phyloP scores from a whole-genome alignment of 1,140 invertebrate species.

The Hylaeus volcanicus region DNA sequence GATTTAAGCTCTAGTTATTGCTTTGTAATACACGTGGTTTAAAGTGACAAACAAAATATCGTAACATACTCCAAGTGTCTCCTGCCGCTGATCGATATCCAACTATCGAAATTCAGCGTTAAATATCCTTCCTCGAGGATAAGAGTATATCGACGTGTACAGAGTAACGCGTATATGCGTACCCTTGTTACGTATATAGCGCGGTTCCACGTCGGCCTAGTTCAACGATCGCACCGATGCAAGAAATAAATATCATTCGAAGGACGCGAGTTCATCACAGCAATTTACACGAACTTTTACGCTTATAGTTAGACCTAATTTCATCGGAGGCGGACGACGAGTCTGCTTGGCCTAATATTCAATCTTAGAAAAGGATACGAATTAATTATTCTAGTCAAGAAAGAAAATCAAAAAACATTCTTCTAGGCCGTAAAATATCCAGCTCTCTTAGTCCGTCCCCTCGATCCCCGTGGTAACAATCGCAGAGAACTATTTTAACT shows the following conservation, averaged over 20 bases:
- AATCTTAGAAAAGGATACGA: not conserved
- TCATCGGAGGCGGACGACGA: not conserved
- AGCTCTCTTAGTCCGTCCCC: not conserved
- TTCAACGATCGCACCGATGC: not conserved
- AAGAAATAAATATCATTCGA: constrained; percentile 25
- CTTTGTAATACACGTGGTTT: constrained; percentile 74
- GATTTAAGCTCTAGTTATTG: constrained; percentile 78
- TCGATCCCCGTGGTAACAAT: not conserved
- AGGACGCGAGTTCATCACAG: constrained; percentile 67
- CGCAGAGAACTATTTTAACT: constrained; percentile 54
- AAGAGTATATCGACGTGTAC: not conserved
- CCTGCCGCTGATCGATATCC: not conserved
- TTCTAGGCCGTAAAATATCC: not conserved
- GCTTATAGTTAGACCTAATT: constrained; percentile 2
- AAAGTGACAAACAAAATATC: constrained; percentile 63
- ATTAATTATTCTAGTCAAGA: not conserved
- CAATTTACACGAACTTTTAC: constrained; percentile 41
- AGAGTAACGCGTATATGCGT: not conserved
- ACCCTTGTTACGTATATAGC: not conserved
- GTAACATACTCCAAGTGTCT: not conserved
- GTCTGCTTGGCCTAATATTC: too few relatives aligned
- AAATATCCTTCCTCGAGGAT: constrained; percentile 8
- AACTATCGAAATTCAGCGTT: not conserved
- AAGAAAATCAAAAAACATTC: not conserved
- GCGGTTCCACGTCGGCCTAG: not conserved